Evolutionary conservation across 2,888 invertebrate species (phyloP).

Genomic region (Stenodema calcarata): DNA sequence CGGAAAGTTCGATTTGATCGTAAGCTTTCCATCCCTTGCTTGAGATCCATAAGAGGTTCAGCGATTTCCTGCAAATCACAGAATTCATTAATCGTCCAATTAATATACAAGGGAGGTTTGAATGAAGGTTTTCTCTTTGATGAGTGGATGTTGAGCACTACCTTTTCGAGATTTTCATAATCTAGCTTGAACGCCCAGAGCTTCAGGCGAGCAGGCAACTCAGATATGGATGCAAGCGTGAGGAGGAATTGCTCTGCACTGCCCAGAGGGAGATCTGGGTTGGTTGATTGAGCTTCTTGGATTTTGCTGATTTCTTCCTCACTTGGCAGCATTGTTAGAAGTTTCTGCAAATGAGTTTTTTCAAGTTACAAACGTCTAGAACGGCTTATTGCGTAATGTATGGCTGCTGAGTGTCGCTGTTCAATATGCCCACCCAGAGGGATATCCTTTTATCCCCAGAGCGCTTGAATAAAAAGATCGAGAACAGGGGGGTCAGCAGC

Average conservation of each 20-base stretch:
- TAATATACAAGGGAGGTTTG: not conserved
- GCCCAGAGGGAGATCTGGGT: constrained; percentile 89
- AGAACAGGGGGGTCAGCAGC: too few species aligned
- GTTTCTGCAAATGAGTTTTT: constrained; percentile 71
- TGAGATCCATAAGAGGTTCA: constrained; percentile 97
- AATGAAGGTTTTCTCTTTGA: not conserved
- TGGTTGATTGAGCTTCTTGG: constrained; percentile 91
- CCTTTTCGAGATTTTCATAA: constrained; percentile 93
- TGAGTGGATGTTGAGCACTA: constrained; percentile 62
- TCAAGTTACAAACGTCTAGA: constrained; percentile 36
- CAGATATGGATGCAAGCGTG: constrained; percentile 93
- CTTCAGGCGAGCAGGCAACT: constrained; percentile 88
- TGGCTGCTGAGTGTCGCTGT: too few species aligned
- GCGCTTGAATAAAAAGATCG: too few species aligned
- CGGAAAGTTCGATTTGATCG: constrained; percentile 93
- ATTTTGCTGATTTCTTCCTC: constrained; percentile 97
- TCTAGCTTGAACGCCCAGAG: constrained; percentile 99
- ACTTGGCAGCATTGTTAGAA: constrained; percentile 95
- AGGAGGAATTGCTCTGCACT: constrained; percentile 99
- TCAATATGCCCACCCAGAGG: too few species aligned
- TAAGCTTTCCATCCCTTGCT: constrained; percentile 92
- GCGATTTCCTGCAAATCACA: constrained; percentile 84
- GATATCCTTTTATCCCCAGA: too few species aligned
- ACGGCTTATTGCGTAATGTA: too few species aligned
- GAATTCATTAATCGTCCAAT: not conserved